A percentile compares a stretch with the other conserved stretches of the same genome.
Conservation (phyloP, 1,140 invertebrate genomes). For the Pygmarrhopalites habei region DNA sequence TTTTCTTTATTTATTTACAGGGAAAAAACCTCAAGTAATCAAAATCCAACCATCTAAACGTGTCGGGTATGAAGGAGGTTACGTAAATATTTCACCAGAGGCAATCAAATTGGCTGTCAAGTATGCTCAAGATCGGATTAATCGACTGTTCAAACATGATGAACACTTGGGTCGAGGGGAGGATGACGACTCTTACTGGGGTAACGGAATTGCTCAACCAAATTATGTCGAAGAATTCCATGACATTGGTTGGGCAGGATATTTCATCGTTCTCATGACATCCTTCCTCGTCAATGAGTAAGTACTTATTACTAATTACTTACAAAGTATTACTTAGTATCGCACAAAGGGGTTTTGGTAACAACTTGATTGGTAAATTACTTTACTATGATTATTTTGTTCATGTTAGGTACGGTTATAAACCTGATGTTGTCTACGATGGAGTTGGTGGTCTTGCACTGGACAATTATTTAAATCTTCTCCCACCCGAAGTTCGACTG, state of each 20-base stretch:
- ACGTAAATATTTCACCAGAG: constrained; percentile 9
- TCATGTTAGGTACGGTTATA: constrained; percentile 33
- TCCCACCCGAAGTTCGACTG: constrained; percentile 21
- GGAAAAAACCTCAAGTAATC: constrained; percentile 15
- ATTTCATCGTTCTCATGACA: constrained; percentile 18
- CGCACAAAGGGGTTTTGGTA: neutral
- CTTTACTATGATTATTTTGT: constrained; percentile 4
- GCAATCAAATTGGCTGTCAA: constrained; percentile 20
- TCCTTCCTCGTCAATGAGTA: constrained; percentile 30
- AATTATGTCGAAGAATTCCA: constrained; percentile 15
- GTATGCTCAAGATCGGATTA: constrained; percentile 20
- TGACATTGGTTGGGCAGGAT: constrained; percentile 22
- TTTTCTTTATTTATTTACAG: constrained; percentile 19
- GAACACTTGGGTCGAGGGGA: constrained; percentile 23
- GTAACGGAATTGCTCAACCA: constrained; percentile 30
- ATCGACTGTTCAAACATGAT: constrained; percentile 22
- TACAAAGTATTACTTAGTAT: neutral
- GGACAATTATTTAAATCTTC: constrained; percentile 19
- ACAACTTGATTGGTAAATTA: neutral
- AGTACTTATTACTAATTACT: neutral
- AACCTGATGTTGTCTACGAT: constrained; percentile 19
- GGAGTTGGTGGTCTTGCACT: constrained; percentile 14
- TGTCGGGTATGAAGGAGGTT: constrained; percentile 19
- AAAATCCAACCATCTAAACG: constrained; percentile 21
- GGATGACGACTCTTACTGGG: constrained; percentile 37